A percentile compares a stretch with the other conserved stretches of the same genome.
phyloP scores from a whole-genome alignment of 1,140 invertebrate genomes.

The Maconellicoccus hirsutus region DNA sequence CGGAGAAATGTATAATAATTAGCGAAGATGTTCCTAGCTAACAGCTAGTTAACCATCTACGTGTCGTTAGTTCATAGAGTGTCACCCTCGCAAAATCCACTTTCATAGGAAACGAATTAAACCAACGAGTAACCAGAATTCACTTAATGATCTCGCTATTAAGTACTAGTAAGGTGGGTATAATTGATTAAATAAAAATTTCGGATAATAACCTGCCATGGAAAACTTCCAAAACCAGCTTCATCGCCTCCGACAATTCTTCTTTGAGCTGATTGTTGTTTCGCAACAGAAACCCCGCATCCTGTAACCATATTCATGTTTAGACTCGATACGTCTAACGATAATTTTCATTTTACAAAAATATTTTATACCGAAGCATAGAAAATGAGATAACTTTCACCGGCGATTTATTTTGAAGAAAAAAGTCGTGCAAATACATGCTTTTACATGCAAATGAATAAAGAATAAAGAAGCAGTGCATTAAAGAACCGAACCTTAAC shows the following conservation, averaged over 20 bases:
- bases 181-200: too few relatives aligned
- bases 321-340: background rate
- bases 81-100: too few relatives aligned
- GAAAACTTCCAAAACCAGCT: conserved; percentile 85
- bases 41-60: too few relatives aligned
- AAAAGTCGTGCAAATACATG: background rate
- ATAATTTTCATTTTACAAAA: background rate
- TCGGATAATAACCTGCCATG: conserved; percentile 61
- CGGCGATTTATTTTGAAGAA: background rate
- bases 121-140: too few relatives aligned
- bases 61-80: too few relatives aligned
- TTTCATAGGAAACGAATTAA: too few relatives aligned
- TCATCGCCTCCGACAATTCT: conserved; percentile 87
- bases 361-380: background rate
- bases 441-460: background rate
- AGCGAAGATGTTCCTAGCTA: too few relatives aligned
- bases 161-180: too few relatives aligned
- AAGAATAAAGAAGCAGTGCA: background rate
- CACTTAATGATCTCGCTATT: too few relatives aligned
- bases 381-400: background rate
- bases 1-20: too few relatives aligned
- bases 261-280: conserved; percentile 65
- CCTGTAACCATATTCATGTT: conserved; percentile 42
- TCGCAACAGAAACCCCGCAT: conserved; percentile 69
- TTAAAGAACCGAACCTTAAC: background rate